Evolutionary conservation across 1,140 invertebrate species (phyloP), one percentile per base, ranked within the genome.

Genomic region (Lepidurus packardi): DNA sequence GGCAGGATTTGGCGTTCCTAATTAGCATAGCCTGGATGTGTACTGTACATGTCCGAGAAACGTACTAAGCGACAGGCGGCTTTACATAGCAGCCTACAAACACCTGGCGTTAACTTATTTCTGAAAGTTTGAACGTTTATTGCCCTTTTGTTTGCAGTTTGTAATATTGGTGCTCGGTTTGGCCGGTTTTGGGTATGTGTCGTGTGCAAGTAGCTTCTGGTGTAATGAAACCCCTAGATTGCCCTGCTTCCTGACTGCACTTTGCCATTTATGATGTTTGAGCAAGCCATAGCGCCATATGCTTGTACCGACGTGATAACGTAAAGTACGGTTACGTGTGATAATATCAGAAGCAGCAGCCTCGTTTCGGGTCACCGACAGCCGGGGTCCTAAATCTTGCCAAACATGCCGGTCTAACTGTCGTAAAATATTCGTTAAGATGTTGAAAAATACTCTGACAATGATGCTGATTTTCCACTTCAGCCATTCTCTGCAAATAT

Each of bases 271-370:
- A 65, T 65, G 53, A 65, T 65, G 53, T 65, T 65, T 65, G 21
- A 65, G 53, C 53, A 65, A 65, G 53, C 53, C 53, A 13, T 65
- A 65, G 53, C 53, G 53, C 53, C 53, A 65, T 65, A 65, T 65
- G 53, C 53, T 65, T 65, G 53, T 65, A 65, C 16, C 53, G 9
- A 7, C 13, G 53, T 65, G 53, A 65, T 65, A 65, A 65, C 16
- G 53, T 65, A 65, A 65, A 65, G 53, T 65, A 65, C 53, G 53
- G 53, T 65, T 65, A 65, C 53, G 53, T 65, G 53, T 65, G 53
- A 65, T 65, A 65, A 65, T 21, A 65, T 65, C 53, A 65, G 53
- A 13, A 65, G 53, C n/a, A 65, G 21, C 53, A 13, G 53, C 9
- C 53, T 65, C 53, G 53, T 9, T 65, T 65, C 21, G 53, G 53